Evolutionary conservation across 2,888 invertebrate species (phyloP), one percentile per base, ranked within the genome.

Genomic region (Dryobota labecula): DNA sequence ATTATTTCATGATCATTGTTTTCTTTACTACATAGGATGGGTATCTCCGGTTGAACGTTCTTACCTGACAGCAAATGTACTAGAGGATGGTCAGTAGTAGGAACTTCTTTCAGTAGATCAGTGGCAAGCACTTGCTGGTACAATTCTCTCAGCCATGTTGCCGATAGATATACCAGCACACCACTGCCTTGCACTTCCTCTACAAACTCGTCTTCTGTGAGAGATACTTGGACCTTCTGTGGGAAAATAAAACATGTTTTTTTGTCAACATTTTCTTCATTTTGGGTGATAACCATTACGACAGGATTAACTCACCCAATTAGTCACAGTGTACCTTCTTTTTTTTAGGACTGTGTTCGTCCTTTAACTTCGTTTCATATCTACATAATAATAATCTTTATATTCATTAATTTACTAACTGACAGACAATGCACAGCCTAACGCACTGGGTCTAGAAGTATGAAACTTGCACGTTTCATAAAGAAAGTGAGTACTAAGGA

Each of bases 181-280:
- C 99, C 99, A 73, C 98, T 98, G 45, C 98, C 98, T 90, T 99
- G 98, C 9, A 99, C 98, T 89, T 98, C 98, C 87, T 99, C 98
- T 2, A 99, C 98, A 90, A 99, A 99, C 92, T 98, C 98, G 76
- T 98, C 98, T 97, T 99, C 97, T 2, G 97, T 97, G 86, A 97
- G 94, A 0, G 97, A 97, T 24, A 97, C 91, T 88, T 90, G 92
- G 2, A 91, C 89, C 80, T 93, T 93, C 92, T 94, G 84, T 24
- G 11, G 18, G 30, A 27, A 62, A 61, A 76, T 4, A n/a, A 61
- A 18, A 51, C 51, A 51, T 24, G 9, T 38, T 18, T 18, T n/a
- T 49, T 15, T 27, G 2, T 51, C 7, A 51, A 27, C 27, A 51
- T 15, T 24, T 51, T 27, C 24, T 27, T 24, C 0, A 24, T 49